Percentiles rank a stretch among this genome's conserved stretches.
Evolutionary conservation across 2,113 vertebrate genomes (phyloP).

Genomic region (Solea senegalensis): DNA sequence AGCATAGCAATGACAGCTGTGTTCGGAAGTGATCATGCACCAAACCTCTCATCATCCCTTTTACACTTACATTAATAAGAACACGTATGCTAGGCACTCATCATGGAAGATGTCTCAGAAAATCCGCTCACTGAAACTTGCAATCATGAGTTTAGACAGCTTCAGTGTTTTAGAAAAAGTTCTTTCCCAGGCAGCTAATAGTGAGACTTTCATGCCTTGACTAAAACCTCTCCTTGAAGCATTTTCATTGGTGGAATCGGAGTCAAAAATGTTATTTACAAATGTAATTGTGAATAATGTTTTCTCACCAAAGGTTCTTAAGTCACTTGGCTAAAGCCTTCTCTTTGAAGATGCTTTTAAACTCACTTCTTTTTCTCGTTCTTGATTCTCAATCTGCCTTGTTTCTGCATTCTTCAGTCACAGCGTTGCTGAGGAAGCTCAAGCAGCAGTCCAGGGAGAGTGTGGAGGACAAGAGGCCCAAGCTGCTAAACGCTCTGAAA

Average conservation of each 20-base stretch:
- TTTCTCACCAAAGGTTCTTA: background rate
- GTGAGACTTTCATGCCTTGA: background rate
- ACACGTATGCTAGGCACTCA: too few species aligned
- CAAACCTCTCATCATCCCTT: too few species aligned
- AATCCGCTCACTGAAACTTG: too few species aligned
- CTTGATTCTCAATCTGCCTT: slow-evolving; percentile 7
- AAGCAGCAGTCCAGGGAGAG: slow-evolving; percentile 98
- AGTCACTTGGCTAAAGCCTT: background rate
- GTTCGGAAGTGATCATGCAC: too few species aligned
- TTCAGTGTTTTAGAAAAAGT: too few species aligned
- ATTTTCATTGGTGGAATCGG: background rate
- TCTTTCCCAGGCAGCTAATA: background rate
- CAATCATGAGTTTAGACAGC: too few species aligned
- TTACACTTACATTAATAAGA: too few species aligned
- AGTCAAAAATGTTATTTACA: slow-evolving; percentile 4
- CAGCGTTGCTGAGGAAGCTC: slow-evolving; percentile 95
- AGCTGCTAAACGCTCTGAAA: slow-evolving; percentile 95
- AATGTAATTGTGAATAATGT: too few species aligned
- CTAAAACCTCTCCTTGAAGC: background rate
- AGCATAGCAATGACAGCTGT: too few species aligned
- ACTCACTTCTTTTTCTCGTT: slow-evolving; percentile 14
- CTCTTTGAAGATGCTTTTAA: slow-evolving; percentile 1
- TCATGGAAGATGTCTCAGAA: too few species aligned
- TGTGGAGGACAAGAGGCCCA: slow-evolving; percentile 98
- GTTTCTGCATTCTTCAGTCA: slow-evolving; percentile 82